These are phyloP conservation scores for Chaunax sp. DNA, from an alignment of 2,797 vertebrate species.

Conservation along the genomic window DNA sequence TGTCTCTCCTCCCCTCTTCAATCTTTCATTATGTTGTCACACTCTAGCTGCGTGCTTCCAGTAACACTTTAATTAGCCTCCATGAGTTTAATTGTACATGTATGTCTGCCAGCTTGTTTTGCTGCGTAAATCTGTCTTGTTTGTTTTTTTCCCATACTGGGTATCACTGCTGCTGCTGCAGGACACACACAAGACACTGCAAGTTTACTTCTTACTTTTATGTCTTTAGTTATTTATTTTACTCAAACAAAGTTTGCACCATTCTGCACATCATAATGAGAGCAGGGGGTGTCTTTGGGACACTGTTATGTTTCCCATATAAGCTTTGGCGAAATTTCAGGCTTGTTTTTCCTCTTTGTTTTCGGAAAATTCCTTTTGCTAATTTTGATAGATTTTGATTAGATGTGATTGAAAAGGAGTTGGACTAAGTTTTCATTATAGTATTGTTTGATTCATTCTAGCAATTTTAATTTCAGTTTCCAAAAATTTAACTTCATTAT, in stretches of 20 bases:
- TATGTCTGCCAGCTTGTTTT: conserved; percentile 75
- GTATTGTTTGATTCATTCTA: too few relatives aligned
- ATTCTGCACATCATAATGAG: too few relatives aligned
- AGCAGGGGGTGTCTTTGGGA: too few relatives aligned
- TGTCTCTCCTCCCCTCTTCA: conserved; percentile 80
- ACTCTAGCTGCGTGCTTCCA: conserved; percentile 80
- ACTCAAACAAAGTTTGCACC: conserved; percentile 2
- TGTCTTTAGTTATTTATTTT: not conserved
- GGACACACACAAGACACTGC: conserved; percentile 24
- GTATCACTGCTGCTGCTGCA: conserved; percentile 31
- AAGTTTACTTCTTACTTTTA: conserved; percentile 9
- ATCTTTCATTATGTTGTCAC: conserved; percentile 88
- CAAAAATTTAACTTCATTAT: not conserved
- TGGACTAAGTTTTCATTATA: too few relatives aligned
- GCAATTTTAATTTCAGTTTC: too few relatives aligned
- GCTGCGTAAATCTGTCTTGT: conserved; percentile 73
- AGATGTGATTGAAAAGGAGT: too few relatives aligned
- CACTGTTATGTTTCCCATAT: not conserved
- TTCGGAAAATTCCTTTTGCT: not conserved
- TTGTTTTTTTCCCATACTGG: conserved; percentile 56
- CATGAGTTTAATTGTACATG: conserved; percentile 79
- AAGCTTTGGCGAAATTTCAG: conserved; percentile 8
- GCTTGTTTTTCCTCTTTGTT: not conserved
- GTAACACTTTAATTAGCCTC: conserved; percentile 84
- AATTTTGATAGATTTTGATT: too few relatives aligned